Evolutionary conservation across 1,140 invertebrate genomes (phyloP), one percentile per base, ranked within the genome.

Genomic region (Conus betulinus): DNA sequence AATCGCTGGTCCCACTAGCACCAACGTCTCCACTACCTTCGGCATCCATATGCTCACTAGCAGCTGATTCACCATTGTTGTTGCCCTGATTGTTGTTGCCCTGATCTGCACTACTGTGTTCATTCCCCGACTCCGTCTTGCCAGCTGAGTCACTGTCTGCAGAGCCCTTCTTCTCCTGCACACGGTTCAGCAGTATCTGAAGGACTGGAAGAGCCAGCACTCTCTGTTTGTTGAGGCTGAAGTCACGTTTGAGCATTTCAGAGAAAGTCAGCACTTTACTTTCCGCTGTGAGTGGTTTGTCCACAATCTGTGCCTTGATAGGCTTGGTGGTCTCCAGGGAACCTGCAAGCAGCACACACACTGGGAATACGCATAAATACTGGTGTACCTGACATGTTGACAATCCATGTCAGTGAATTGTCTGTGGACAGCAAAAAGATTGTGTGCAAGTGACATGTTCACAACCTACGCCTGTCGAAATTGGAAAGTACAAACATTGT

Each of bases 301-400:
- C 74, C 52, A 27, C 3, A 52, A 0, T 55, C 20, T 51, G 74
- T 5, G n/a, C 27, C 52, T 87, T 79, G 27, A 88, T 57, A 5
- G 81, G 60, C 23, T 84, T 88, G 60, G 87, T 91, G 88, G 88
- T 78, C 86, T 87, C 89, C 88, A 90, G 91, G 85, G 92, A 91
- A 89, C 91, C 93, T 91, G 85, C 63, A 90, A 87, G 63, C 83
- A 89, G 71, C 15, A 25, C 0, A 25, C 15, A 74, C n/a, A 74
- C 23, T 63, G 60, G 39, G 39, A 39, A 39, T 39, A 39, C 39
- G 39, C 39, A 39, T 39, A 39, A 39, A 39, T 39, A 39, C 39
- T 39, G 39, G 39, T 39, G 39, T 39, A 39, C 39, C 0, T 39
- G 39, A 39, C 39, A 39, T 39, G 39, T 39, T 39, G 39, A 39